Conservation (phyloP, 2,888 invertebrate species). For the Mesopsocus fuscifrons region DNA sequence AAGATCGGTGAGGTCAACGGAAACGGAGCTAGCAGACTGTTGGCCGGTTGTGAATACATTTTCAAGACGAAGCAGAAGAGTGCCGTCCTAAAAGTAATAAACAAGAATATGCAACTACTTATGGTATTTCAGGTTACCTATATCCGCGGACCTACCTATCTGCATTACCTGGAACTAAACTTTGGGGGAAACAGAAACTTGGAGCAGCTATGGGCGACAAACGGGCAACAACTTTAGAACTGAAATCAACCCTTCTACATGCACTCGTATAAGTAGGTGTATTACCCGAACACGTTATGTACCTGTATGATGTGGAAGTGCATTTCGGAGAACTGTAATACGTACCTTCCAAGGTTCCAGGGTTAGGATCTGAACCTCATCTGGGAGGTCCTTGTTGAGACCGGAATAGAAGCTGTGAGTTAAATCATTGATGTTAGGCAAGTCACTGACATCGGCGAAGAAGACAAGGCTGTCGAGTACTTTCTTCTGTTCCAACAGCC, state of each 20-base stretch:
- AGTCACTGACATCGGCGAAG: constrained; percentile 34
- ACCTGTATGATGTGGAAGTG: too few relatives aligned
- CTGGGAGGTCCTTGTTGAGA: constrained; percentile 35
- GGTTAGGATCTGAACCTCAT: constrained; percentile 55
- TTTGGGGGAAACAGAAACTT: too few relatives aligned
- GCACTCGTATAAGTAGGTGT: too few relatives aligned
- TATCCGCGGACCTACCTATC: too few relatives aligned
- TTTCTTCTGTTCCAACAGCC: constrained; percentile 28
- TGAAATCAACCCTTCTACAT: too few relatives aligned
- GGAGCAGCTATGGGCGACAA: too few relatives aligned
- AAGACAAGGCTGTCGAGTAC: constrained; percentile 38
- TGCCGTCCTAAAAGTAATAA: constrained; percentile 20
- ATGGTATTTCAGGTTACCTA: too few relatives aligned
- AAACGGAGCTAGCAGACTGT: constrained; percentile 35
- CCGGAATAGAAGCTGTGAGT: constrained; percentile 32
- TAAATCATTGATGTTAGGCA: too few relatives aligned
- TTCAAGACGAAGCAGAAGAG: constrained; percentile 52
- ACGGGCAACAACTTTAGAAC: too few relatives aligned
- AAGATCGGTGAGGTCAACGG: constrained; percentile 26
- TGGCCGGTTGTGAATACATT: constrained; percentile 47
- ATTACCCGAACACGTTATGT: too few relatives aligned
- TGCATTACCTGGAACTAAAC: too few relatives aligned
- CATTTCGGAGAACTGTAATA: not conserved
- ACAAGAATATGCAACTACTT: too few relatives aligned
- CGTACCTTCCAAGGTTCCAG: constrained; percentile 52